Evolutionary conservation across 1,140 invertebrate genomes (phyloP).

Genomic region (Conus ventricosus): DNA sequence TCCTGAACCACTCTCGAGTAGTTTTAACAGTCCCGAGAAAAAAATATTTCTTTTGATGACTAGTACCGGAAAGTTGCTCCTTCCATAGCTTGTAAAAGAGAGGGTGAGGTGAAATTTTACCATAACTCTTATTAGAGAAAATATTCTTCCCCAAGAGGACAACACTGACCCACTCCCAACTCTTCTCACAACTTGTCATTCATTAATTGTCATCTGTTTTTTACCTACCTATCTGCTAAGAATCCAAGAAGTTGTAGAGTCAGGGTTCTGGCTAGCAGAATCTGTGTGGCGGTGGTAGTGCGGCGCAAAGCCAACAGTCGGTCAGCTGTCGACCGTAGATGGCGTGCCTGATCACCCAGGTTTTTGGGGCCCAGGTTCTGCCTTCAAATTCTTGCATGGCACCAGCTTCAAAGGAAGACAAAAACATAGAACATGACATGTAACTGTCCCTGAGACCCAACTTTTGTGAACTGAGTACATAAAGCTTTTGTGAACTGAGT

Average conservation of each 20-base stretch:
- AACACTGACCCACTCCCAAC: no score
- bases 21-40: no score
- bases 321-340: slow-evolving; percentile 74
- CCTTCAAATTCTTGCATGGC: slow-evolving; percentile 43
- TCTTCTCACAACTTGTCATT: no score
- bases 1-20: no score
- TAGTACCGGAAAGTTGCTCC: no score
- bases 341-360: slow-evolving; percentile 77
- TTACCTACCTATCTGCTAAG: slow-evolving; percentile 76
- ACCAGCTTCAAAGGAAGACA: slow-evolving; percentile 36
- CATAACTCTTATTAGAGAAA: no score
- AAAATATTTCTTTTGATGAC: no score
- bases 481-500: background rate
- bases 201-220: no score
- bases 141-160: no score
- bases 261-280: slow-evolving; percentile 78
- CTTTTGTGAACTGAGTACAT: background rate
- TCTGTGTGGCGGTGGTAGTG: slow-evolving; percentile 76
- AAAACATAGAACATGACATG: slow-evolving; percentile 31
- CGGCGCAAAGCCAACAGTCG: slow-evolving; percentile 77
- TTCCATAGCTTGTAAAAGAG: no score
- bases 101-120: no score
- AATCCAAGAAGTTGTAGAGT: slow-evolving; percentile 78
- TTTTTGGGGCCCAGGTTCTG: slow-evolving; percentile 52
- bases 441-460: slow-evolving; percentile 18